Evolutionary conservation across 2,888 invertebrate genomes (phyloP), one percentile per base, ranked within the genome.

Genomic region (Alcis repandata): DNA sequence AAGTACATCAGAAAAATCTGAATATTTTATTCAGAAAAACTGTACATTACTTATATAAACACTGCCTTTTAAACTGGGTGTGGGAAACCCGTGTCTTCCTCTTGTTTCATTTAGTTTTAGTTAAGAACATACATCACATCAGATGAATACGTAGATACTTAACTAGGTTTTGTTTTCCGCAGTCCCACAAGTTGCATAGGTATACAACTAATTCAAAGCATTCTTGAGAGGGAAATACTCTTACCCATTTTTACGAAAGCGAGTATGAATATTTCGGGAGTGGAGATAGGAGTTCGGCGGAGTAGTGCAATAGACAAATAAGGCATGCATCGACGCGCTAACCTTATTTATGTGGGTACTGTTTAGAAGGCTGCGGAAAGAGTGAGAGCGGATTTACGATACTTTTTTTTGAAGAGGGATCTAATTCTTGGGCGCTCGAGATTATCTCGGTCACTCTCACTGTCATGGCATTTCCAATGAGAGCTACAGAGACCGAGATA

Each of bases 321-420:
- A 71, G 68, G 40, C 66, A 68, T 76, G 72, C 76, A 72, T 62
- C 67, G 68, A 48, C 64, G 53, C 49, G 54, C 49, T 56, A 70
- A 57, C 57, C 56, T 72, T 72, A 63, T 72, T 76, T 70, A 72
- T 71, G 62, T 57, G 61, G 70, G 66, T 58, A 61, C 66, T 65
- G 68, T 56, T 64, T 54, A 59, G 58, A 40, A 41, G 45, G 41
- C 56, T 10, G 17, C 38, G 36, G 38, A 9, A 38, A 27, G 20
- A 62, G 63, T 41, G 53, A 22, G 4, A 56, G 60, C 67, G 63
- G 15, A 40, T 51, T 32, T 19, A n/a, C 4, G 20, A 20, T 11
- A 2, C 11, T 11, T 9, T n/a, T 38, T 3, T 46, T 22, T n/a
- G n/a, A n/a, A n/a, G n/a, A n/a, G n/a, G n/a, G 27, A 2, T 4